Evolutionary conservation across 2,113 vertebrate genomes (phyloP), one percentile per base, ranked within the genome.

Genomic region (Dermatemys mawii): DNA sequence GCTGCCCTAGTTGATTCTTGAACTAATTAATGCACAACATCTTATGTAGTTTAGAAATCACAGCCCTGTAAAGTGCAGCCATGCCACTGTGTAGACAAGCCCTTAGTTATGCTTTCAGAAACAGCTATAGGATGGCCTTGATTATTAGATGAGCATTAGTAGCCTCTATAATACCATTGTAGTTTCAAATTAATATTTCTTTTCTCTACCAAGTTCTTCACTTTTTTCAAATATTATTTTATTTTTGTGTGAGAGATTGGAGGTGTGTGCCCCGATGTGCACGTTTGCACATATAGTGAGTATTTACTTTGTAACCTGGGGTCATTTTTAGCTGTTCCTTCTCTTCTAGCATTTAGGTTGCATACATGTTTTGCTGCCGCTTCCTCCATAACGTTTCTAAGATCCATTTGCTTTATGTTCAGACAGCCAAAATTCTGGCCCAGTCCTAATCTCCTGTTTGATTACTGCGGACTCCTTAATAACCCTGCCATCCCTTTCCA

Each of bases 331-430:
- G 10, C 1, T 78, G 8, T 55, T 35, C 81, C 0, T 92, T 95
- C 90, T 92, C 7, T 11, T 94, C 26, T 75, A 19, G 88, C 11
- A 9, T 89, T 89, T n/a, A 82, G 38, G n/a, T 16, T 17, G 19
- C 11, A 16, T 91, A 84, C 46, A 48, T 53, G 91, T 57, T 46
- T 63, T 73, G 32, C 55, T 84, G 21, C n/a, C 84, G 5, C 38
- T 92, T 95, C 32, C 13, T 86, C 19, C 89, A 26, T 89, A 50
- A 9, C 67, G 86, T 82, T 84, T 86, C 46, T 54, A 17, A 92
- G 55, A 22, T 78, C n/a, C 4, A 44, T 55, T 86, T 2, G 24
- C 87, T 22, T 86, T 57, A 49, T 92, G 5, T 78, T 90, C 17
- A 38, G 84, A 24, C 4, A 88, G 35, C 22, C 90, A 83, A 79